Conservation (phyloP, 2,888 invertebrate species). For the Caenorhabditis wallacei region DNA sequence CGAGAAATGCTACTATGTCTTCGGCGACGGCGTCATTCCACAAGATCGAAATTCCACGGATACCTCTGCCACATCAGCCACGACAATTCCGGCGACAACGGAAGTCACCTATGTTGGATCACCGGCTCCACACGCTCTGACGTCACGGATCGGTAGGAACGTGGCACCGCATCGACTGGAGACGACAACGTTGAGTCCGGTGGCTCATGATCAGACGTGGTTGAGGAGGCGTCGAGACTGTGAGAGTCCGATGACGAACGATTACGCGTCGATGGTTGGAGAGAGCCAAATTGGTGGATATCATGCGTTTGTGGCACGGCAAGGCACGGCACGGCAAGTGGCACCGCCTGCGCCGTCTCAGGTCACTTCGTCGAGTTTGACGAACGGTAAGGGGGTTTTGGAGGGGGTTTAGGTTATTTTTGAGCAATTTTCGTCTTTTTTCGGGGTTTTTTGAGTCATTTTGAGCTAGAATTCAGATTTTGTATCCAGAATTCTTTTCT, state of each 20-base stretch:
- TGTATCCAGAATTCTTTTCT: too few relatives aligned
- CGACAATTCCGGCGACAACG: slow-evolving; percentile 67
- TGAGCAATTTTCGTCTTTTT: neutral
- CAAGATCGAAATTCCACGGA: slow-evolving; percentile 59
- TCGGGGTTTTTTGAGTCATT: neutral
- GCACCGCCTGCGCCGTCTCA: slow-evolving; percentile 49
- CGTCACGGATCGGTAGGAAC: slow-evolving; percentile 12
- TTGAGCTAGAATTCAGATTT: too few relatives aligned
- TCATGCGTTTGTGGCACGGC: slow-evolving; percentile 35
- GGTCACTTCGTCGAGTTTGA: slow-evolving; percentile 58
- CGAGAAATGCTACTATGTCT: slow-evolving; percentile 81
- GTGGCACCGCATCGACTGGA: slow-evolving; percentile 62
- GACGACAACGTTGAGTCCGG: slow-evolving; percentile 65
- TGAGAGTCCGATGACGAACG: slow-evolving; percentile 77
- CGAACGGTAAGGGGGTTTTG: slow-evolving; percentile 45
- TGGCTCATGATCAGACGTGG: slow-evolving; percentile 74
- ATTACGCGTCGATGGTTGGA: slow-evolving; percentile 80
- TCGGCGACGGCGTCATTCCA: slow-evolving; percentile 64
- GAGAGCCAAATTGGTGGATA: slow-evolving; percentile 63
- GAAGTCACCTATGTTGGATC: slow-evolving; percentile 74
- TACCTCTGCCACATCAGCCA: slow-evolving; percentile 60
- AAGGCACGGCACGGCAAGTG: slow-evolving; percentile 7
- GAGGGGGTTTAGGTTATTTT: neutral
- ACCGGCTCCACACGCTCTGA: slow-evolving; percentile 64
- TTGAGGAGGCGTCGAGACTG: slow-evolving; percentile 70